phyloP scores from a whole-genome alignment of 1,140 invertebrate genomes.

The Drosophila gunungcola region DNA sequence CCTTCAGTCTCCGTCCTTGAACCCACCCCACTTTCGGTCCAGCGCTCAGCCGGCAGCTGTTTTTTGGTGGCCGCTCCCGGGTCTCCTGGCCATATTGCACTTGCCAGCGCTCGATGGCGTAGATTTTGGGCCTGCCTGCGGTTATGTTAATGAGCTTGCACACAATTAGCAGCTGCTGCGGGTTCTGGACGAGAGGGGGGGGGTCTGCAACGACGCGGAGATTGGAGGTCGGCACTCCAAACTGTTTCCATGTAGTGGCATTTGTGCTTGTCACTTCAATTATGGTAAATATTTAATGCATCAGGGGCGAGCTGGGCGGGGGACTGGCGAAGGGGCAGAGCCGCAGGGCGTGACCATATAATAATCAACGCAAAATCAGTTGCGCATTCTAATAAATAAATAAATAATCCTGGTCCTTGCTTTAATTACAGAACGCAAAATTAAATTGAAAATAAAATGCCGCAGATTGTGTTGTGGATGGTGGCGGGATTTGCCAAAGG shows the following conservation, averaged over 20 bases:
- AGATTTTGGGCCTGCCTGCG: constrained; percentile 69
- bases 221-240: constrained; percentile 36
- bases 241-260: constrained; percentile 69
- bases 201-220: constrained; percentile 11
- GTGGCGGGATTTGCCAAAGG: constrained; percentile 21
- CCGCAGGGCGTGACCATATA: constrained; percentile 53
- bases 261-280: constrained; percentile 83
- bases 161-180: constrained; percentile 82
- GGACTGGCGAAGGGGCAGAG: neutral
- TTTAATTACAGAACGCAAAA: constrained; percentile 79
- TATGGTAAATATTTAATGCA: constrained; percentile 83
- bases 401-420: constrained; percentile 68
- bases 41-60: constrained; percentile 35
- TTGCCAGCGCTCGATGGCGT: constrained; percentile 28
- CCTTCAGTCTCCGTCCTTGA: constrained; percentile 6
- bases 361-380: constrained; percentile 82
- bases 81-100: constrained; percentile 32
- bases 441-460: constrained; percentile 82
- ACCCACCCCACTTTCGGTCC: constrained; percentile 1
- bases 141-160: constrained; percentile 83
- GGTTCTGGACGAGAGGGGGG: constrained; percentile 36
- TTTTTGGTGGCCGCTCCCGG: constrained; percentile 28
- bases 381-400: constrained; percentile 80
- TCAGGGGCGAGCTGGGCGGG: constrained; percentile 9
- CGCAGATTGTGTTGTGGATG: constrained; percentile 50